Evolutionary conservation across 2,888 invertebrate genomes (phyloP).

Genomic region (Tineola bisselliella): DNA sequence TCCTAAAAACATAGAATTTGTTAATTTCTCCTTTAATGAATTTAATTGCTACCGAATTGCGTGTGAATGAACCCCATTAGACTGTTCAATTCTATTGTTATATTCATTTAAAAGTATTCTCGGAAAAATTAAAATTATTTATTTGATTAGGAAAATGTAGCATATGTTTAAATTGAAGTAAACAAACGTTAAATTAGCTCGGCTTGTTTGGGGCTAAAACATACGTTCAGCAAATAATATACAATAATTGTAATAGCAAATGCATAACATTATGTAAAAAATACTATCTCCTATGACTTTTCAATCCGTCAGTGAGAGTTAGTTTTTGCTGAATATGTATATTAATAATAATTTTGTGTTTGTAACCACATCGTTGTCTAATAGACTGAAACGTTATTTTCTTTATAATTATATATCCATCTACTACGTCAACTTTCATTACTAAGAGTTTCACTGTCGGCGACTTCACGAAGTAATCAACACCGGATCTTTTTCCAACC

Average conservation of each 20-base stretch:
- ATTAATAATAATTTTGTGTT: conserved; percentile 8
- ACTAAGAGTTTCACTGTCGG: conserved; percentile 8
- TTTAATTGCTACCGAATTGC: not conserved
- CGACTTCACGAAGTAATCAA: conserved; percentile 5
- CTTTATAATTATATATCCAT: conserved; percentile 12
- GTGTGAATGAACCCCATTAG: not conserved
- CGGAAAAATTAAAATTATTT: not conserved
- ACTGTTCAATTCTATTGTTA: not conserved
- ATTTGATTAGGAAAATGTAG: not conserved
- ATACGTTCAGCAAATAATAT: no score
- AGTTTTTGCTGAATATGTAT: not conserved
- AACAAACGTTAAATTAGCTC: no score
- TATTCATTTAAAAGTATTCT: not conserved
- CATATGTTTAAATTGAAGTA: no score
- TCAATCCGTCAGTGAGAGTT: not conserved
- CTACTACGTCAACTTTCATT: conserved; percentile 8
- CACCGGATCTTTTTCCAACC: conserved; percentile 7
- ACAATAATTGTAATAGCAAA: no score
- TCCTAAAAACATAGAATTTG: not conserved
- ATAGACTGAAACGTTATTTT: conserved; percentile 14
- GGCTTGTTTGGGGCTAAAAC: no score
- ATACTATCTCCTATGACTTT: not conserved
- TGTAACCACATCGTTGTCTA: conserved; percentile 8
- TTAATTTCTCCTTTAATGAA: not conserved
- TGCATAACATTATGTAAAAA: not conserved